Evolutionary conservation across 2,797 vertebrate genomes (phyloP).

Genomic region (Diplodus sargus): DNA sequence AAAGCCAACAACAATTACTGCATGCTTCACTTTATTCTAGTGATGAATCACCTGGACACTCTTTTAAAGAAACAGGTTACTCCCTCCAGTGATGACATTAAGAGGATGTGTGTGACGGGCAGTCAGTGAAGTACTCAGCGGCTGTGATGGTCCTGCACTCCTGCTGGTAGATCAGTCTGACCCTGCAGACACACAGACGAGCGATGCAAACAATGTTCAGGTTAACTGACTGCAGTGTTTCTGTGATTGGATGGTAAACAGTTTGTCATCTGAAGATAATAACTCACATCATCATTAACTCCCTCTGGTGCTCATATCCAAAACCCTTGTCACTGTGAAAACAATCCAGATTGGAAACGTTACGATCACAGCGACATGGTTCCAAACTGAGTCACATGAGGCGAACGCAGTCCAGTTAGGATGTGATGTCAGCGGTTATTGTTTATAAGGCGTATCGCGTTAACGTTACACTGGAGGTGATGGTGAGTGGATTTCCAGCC

Average conservation of each 20-base stretch:
- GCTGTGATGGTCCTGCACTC: not conserved
- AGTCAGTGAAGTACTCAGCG: conserved; percentile 37
- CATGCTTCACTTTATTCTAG: conserved; percentile 32
- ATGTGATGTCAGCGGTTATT: too few relatives aligned
- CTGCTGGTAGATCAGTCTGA: conserved; percentile 27
- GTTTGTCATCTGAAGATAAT: not conserved
- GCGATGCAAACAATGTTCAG: not conserved
- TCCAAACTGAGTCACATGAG: not conserved
- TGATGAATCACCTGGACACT: not conserved
- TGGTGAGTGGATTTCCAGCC: too few relatives aligned
- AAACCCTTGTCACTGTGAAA: conserved; percentile 47
- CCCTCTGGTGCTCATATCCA: too few relatives aligned
- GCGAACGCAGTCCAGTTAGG: too few relatives aligned
- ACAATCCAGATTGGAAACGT: not conserved
- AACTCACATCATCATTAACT: too few relatives aligned
- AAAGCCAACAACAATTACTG: not conserved
- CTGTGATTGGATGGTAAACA: not conserved
- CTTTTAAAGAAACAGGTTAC: not conserved
- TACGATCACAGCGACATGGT: not conserved
- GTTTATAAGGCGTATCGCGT: too few relatives aligned
- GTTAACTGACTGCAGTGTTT: not conserved
- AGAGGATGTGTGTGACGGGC: not conserved
- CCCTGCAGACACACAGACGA: conserved; percentile 46
- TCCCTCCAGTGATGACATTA: not conserved
- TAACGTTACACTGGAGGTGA: too few relatives aligned